Evolutionary conservation across 2,888 invertebrate genomes (phyloP), one percentile per base, ranked within the genome.

Genomic region (Acronicta leporina): DNA sequence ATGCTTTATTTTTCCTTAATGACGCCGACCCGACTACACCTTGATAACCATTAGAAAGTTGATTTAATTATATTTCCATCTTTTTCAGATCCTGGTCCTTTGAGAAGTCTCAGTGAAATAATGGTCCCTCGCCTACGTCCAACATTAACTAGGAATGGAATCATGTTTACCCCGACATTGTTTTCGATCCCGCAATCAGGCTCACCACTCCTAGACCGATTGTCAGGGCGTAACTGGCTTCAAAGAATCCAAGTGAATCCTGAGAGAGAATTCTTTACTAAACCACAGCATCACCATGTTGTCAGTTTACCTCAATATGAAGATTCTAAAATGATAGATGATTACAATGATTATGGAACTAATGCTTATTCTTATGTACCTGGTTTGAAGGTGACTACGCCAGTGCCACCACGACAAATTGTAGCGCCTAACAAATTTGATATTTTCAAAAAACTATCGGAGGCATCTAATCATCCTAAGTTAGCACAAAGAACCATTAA

Each of bases 81-180:
- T 30, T 33, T 45, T 68, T 42, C 69, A 74, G 74, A 61, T 44
- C 27, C 69, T 30, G 48, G 44, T 0, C 58, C 53, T 2, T 49
- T 61, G 11, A 66, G 50, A 54, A 61, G 42, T 8, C 47, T 56
- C 8, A 42, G 60, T 2, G 73, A 69, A 33, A 54, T 69, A 15
- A 33, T 63, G 15, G 41, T 66, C n/a, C 74, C 74, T 11, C 73
- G 42, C 7, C 66, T 53, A 30, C 58, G 66, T 10, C 69, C 75
- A 15, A 61, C 66, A n/a, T 47, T 73, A 20, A 75, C 74, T 25
- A 69, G 74, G 73, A 57, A 3, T 44, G 69, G 75, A 45, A 43
- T 74, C 13, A 48, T 74, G 1, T 69, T 52, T 42, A 59, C 56
- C 20, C 75, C 73, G 0, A 49, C 46, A 8, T 44, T 75, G 44